Conservation (phyloP, 2,797 vertebrate genomes). For the Gymnoscopelus microlampas region DNA sequence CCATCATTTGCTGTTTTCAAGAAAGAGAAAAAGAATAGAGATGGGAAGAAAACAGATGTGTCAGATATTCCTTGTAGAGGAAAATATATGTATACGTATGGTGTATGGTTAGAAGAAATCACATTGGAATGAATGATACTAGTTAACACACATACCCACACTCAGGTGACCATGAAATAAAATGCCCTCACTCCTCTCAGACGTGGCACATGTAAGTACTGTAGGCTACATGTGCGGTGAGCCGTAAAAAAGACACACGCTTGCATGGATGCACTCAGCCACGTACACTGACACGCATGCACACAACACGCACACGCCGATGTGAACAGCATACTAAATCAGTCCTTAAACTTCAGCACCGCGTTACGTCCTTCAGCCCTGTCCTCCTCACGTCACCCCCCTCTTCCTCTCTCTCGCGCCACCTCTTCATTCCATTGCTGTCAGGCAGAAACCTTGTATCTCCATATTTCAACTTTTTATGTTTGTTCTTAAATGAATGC, state of each 20-base stretch:
- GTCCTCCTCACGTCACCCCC: constrained; percentile 24
- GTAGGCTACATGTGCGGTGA: not conserved
- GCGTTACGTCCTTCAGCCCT: constrained; percentile 48
- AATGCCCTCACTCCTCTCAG: not conserved
- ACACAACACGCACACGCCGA: not conserved
- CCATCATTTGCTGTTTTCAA: too few species aligned
- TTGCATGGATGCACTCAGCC: not conserved
- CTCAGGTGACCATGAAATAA: not conserved
- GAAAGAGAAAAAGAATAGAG: too few species aligned
- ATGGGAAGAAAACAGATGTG: too few species aligned
- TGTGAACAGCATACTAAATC: constrained; percentile 51
- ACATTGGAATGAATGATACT: too few species aligned
- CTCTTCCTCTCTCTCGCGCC: constrained; percentile 3
- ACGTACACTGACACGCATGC: not conserved
- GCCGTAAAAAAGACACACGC: not conserved
- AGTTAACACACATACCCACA: constrained; percentile 1
- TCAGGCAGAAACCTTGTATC: not conserved
- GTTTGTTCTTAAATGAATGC: too few species aligned
- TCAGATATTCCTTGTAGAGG: too few species aligned
- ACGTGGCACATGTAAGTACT: not conserved
- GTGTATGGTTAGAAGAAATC: too few species aligned
- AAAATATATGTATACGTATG: too few species aligned
- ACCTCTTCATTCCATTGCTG: not conserved
- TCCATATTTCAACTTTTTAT: not conserved
- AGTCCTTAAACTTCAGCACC: constrained; percentile 38